Evolutionary conservation across 2,113 vertebrate genomes (phyloP), one percentile per base, ranked within the genome.

Genomic region (Vidua macroura): DNA sequence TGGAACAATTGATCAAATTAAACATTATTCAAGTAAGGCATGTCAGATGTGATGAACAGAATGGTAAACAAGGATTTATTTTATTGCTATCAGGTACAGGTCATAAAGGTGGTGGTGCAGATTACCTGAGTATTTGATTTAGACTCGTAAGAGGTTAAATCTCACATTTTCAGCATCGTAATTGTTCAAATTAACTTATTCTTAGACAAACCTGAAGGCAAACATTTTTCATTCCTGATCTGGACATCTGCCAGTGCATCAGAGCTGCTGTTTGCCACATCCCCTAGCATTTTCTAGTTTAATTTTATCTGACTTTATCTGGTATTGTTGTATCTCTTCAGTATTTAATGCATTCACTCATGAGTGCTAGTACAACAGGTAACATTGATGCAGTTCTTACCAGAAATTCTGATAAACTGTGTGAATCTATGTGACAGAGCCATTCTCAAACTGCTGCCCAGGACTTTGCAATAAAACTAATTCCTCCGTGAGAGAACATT

Each of bases 51-150:
- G 74, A 91, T 72, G 72, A 68, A 78, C 13, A 64, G 66, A 49
- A 78, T 46, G 28, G 77, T 76, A 85, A 95, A 88, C 89, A 91
- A 84, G 63, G 35, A 51, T 95, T 84, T 92, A 39, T 94, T 90
- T 93, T 84, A 87, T 58, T 82, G 49, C 56, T 84, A 7, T 92
- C 73, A 91, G 41, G 43, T 55, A 28, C 49, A 89, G 31, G 68
- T 77, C 68, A 64, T 78, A 60, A 92, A 83, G 56, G 63, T 51
- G 28, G 17, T 3, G 6, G 28, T 56, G 48, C 31, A 91, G 74
- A 88, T 90, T 90, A 89, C 31, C 27, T 53, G 69, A 30, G 6
- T 83, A 51, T 82, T 92, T 10, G 2, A 66, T 89, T 89, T 83
- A 66, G n/a, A 87, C 28, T n/a, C 30, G 3, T n/a, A 72, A 52